Percentiles rank a stretch among this genome's conserved stretches.
Evolutionary conservation across 2,113 vertebrate species (phyloP).

Genomic region (Fulmarus glacialis): DNA sequence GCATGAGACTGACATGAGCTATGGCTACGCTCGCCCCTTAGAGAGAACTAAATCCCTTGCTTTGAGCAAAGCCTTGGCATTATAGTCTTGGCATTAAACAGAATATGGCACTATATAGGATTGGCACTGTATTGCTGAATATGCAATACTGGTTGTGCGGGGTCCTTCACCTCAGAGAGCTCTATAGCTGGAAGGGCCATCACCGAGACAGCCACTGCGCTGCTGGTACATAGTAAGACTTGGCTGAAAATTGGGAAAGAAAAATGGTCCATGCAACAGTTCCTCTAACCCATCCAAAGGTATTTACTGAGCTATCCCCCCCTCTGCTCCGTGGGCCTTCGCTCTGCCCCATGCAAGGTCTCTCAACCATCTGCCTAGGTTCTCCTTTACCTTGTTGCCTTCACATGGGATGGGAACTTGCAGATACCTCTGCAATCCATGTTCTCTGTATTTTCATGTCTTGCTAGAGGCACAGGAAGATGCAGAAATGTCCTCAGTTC

Average conservation of each 20-base stretch:
- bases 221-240: neutral
- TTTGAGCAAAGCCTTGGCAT: neutral
- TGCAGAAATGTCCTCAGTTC: neutral
- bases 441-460: neutral
- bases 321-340: rapidly evolving
- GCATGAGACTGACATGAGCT: neutral
- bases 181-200: neutral
- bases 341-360: neutral
- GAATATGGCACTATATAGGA: neutral
- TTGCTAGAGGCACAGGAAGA: neutral
- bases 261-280: neutral
- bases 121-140: neutral
- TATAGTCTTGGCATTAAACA: neutral
- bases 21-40: rapidly evolving
- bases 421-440: neutral
- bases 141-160: neutral
- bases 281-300: neutral
- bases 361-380: neutral
- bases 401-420: neutral
- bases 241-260: neutral
- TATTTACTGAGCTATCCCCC: neutral
- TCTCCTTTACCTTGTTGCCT: neutral
- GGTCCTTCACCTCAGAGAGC: neutral
- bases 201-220: neutral
- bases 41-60: neutral